A percentile compares a stretch with the other conserved stretches of the same genome.
Conservation (phyloP, 2,797 vertebrate genomes). For the Anabacerthia variegaticeps region DNA sequence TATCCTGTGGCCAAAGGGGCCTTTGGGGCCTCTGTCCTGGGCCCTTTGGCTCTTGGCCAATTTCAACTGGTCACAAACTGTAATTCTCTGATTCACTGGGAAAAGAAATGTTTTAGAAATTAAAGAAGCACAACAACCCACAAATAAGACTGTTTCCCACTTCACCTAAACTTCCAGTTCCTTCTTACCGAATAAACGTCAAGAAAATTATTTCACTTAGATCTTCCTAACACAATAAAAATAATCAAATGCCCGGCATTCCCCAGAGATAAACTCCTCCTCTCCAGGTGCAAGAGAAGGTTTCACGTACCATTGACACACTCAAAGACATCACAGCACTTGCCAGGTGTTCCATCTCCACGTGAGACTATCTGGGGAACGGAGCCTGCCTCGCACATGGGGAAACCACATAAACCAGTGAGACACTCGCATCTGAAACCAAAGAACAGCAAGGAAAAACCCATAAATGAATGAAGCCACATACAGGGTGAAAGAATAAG, state of each 20-base stretch:
- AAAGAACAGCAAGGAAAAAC: constrained; percentile 73
- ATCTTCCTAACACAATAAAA: not conserved
- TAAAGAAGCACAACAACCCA: not conserved
- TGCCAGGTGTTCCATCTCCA: constrained; percentile 87
- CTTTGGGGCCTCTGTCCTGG: too few relatives aligned
- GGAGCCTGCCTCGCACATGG: constrained; percentile 85
- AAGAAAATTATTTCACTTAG: not conserved
- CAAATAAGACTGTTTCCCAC: not conserved
- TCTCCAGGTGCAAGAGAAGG: constrained; percentile 46
- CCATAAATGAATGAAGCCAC: constrained; percentile 70
- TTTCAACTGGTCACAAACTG: not conserved
- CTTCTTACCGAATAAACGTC: not conserved
- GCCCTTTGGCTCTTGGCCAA: too few relatives aligned
- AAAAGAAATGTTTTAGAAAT: not conserved
- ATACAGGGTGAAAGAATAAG: constrained; percentile 34
- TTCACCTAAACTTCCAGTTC: not conserved
- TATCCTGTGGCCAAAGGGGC: too few relatives aligned
- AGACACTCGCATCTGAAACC: constrained; percentile 89
- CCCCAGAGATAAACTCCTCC: not conserved
- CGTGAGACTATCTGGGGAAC: constrained; percentile 84
- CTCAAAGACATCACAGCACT: constrained; percentile 90
- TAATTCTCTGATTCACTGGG: not conserved
- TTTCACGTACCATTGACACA: constrained; percentile 87
- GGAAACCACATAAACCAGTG: constrained; percentile 84
- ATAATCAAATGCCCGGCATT: not conserved